Evolutionary conservation across 1,140 invertebrate species (phyloP).

Genomic region (silkworm (Bombyx mori)): ASM3026992v2 NC_085115.1:8173001-8173500

Average conservation of each 20-base stretch:
- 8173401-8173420: conserved; percentile 8
- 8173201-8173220: conserved; percentile 81
- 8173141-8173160: no score
- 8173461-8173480: conserved; percentile 12
- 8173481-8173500: conserved; percentile 40
- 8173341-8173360: conserved; percentile 92
- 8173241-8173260: conserved; percentile 96
- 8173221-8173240: conserved; percentile 92
- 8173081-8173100: no score
- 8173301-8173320: conserved; percentile 97
- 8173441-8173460: background rate
- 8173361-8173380: conserved; percentile 85
- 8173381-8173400: conserved; percentile 62
- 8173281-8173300: conserved; percentile 95
- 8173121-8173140: no score
- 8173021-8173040: no score
- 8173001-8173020: no score
- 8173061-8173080: no score
- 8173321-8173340: conserved; percentile 93
- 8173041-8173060: no score
- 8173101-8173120: no score
- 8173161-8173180: no score
- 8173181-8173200: conserved; percentile 10
- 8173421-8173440: background rate
- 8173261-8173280: conserved; percentile 92